Evolutionary conservation across 2,797 vertebrate species (phyloP).

Genomic region (Columba guinea): DNA sequence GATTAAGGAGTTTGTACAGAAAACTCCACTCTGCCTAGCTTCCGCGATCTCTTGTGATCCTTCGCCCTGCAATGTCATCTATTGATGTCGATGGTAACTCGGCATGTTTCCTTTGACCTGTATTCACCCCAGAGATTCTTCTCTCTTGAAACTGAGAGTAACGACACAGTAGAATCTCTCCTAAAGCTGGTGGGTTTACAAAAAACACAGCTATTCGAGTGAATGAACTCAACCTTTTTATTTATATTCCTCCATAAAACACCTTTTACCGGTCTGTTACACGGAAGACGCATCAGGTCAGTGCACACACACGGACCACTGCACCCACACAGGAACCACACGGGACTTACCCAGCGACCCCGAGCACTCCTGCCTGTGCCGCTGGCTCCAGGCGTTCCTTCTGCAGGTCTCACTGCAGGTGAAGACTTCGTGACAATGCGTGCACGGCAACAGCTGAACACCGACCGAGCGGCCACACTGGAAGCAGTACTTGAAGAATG

Average conservation of each 20-base stretch:
- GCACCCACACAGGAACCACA: no score
- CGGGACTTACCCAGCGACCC: background rate
- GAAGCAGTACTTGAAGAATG: background rate
- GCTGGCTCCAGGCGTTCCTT: background rate
- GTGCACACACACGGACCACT: background rate
- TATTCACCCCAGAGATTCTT: background rate
- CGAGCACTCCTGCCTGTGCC: background rate
- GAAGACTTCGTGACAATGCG: background rate
- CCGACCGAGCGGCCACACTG: background rate
- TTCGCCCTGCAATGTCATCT: background rate
- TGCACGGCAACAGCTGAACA: background rate
- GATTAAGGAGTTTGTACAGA: background rate
- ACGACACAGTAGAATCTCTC: background rate
- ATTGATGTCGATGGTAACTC: background rate
- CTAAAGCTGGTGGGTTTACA: background rate
- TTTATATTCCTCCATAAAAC: background rate
- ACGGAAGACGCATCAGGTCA: background rate
- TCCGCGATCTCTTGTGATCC: background rate
- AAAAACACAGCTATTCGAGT: background rate
- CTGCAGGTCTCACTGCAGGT: background rate
- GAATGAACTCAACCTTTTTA: background rate
- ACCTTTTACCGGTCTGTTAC: background rate
- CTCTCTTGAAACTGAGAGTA: background rate
- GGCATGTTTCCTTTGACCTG: background rate
- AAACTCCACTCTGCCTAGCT: background rate